Evolutionary conservation across 2,797 vertebrate species (phyloP), one percentile per base, ranked within the genome.

Genomic region (Psittacula echo): DNA sequence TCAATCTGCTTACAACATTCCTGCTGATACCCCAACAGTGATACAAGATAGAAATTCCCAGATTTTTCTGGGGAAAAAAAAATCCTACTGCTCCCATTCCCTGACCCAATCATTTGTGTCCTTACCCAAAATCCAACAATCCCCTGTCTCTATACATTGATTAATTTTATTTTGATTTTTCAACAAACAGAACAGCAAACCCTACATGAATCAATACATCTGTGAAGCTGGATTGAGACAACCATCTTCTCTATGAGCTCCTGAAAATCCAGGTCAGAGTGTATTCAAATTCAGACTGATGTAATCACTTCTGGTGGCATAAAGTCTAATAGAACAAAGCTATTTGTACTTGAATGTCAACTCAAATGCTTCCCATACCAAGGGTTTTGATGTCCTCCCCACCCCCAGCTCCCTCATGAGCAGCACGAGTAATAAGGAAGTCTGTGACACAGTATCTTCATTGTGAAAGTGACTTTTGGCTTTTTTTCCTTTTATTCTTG

Each of bases 291-390:
- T 85, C 73, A 81, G 21, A 74, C 78, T 85, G 34, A 90, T 85
- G 56, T 71, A 66, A 73, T 93, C 4, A 20, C 4, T 93, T 96
- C 67, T 90, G 44, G 67, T 93, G 32, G 37, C 83, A 87, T 74
- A 60, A 92, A 87, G 29, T 90, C 77, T 82, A 67, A 74, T 19
- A 64, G 74, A 79, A 41, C 37, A 82, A 92, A 92, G 89, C 81
- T 72, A 70, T 91, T 95, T 91, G 64, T 64, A 58, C 54, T 94
- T 87, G 90, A 95, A 91, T 91, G 92, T 89, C 89, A 87, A 47
- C 45, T 87, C 32, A 61, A 92, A 94, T 95, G 51, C 89, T 91
- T 85, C 65, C 68, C 85, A 65, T 80, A 53, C 89, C 2, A 1
- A 77, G 10, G 48, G 48, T 53, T 95, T 90, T 87, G 65, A 71